phyloP scores from a whole-genome alignment of 2,797 vertebrate genomes.

The Dicrostonyx torquatus region DNA sequence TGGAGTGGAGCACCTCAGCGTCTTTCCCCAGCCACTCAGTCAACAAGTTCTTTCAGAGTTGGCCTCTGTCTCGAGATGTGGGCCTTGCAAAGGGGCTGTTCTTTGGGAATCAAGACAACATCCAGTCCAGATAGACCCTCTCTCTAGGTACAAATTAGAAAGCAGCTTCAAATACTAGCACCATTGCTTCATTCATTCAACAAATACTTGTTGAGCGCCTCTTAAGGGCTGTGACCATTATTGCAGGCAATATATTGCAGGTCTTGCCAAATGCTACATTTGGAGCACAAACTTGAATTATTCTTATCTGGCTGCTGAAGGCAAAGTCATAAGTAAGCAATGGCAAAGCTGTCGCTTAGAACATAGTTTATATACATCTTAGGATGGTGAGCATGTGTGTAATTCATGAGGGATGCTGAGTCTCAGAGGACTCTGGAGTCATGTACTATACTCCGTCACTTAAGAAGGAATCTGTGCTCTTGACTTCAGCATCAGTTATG shows the following conservation, averaged over 20 bases:
- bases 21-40: not conserved
- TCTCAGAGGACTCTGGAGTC: not conserved
- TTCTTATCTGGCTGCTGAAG: not conserved
- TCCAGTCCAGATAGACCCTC: not conserved
- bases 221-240: not conserved
- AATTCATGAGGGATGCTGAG: not conserved
- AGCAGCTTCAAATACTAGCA: not conserved
- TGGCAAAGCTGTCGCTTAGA: not conserved
- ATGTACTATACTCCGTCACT: not conserved
- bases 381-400: not conserved
- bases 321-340: not conserved
- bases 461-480: not conserved
- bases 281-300: not conserved
- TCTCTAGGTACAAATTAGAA: not conserved
- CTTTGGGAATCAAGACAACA: not conserved
- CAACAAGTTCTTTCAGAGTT: not conserved
- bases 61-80: not conserved
- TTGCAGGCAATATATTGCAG: no score
- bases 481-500: not conserved
- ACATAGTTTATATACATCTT: accelerated
- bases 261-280: not conserved
- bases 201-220: slow-evolving; percentile 69
- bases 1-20: not conserved
- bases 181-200: slow-evolving; percentile 67
- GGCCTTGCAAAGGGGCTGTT: not conserved